Evolutionary conservation across 2,113 vertebrate species (phyloP), one percentile per base, ranked within the genome.

Genomic region (Hyaena hyaena): DNA sequence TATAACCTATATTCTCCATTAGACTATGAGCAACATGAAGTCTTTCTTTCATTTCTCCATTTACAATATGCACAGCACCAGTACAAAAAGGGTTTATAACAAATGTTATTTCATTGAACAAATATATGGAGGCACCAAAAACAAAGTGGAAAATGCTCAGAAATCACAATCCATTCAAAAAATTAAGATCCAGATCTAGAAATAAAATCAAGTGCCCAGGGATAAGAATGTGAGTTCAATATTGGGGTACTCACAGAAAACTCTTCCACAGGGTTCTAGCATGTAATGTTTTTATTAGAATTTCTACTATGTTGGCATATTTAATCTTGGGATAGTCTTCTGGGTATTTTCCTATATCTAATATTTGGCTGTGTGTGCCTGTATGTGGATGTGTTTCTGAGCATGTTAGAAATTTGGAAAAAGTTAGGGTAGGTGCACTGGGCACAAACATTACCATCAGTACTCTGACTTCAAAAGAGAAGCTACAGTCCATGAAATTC

Each of bases 111-210:
- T 84, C 24, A 14, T 74, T 33, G 10, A 96, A 66, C 11, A 69
- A 88, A 82, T 55, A 28, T 80, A 66, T 35, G 66, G 39, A 76
- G 23, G 0, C 15, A 91, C 7, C 31, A 88, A 80, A 77, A 33
- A 35, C 31, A 58, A 43, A 33, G 4, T 53, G 2, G 81, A 45
- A 33, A 53, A 0, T 10, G 15, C 53, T 53, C 26, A 73, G 43
- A 98, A 91, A 74, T 90, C 21, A 79, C 7, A 80, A 71, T 19
- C 15, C 9, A 93, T 24, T 23, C 45, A 24, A 93, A 83, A 93
- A 88, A 15, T 7, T 90, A 69, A 24, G 0, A 68, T n/a, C 10
- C 3, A 76, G 26, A 69, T 65, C 1, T 4, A 89, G 1, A 93
- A 93, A 71, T 68, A 65, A 3, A 88, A 31, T 68, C 58, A 80